Conservation (phyloP, 1,140 invertebrate genomes). For the Drosophila hydei region DNA sequence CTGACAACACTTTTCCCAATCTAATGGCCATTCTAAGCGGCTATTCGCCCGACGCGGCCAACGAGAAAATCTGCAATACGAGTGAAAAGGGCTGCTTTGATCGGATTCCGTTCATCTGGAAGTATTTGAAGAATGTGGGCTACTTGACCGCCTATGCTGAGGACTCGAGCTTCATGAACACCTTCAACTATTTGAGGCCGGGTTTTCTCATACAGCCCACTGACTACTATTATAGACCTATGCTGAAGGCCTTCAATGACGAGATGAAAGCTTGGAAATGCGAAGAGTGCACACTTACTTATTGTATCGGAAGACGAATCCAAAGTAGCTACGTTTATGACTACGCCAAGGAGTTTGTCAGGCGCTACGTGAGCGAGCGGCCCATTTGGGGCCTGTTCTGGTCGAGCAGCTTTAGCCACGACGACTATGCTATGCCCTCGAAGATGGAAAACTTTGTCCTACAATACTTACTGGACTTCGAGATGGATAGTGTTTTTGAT, state of each 20-base stretch:
- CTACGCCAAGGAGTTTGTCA: constrained; percentile 85
- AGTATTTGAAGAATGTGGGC: constrained; percentile 87
- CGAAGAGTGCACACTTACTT: constrained; percentile 22
- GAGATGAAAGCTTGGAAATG: constrained; percentile 41
- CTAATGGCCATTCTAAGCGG: constrained; percentile 91
- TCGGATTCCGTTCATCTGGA: constrained; percentile 91
- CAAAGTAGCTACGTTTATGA: constrained; percentile 86
- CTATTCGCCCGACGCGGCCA: constrained; percentile 84
- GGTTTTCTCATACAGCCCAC: constrained; percentile 92
- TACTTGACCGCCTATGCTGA: constrained; percentile 92
- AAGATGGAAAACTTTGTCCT: constrained; percentile 87
- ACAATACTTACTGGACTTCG: constrained; percentile 86
- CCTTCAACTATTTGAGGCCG: constrained; percentile 91
- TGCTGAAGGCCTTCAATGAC: constrained; percentile 86
- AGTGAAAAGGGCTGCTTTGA: constrained; percentile 84
- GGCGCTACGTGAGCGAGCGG: constrained; percentile 58
- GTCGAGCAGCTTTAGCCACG: constrained; percentile 91
- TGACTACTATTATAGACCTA: constrained; percentile 92
- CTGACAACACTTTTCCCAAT: constrained; percentile 93
- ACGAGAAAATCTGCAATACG: constrained; percentile 84
- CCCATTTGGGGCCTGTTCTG: constrained; percentile 91
- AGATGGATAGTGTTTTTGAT: constrained; percentile 86
- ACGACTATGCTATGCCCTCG: constrained; percentile 87
- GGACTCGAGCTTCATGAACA: constrained; percentile 89
- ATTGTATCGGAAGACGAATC: constrained; percentile 86